These are phyloP conservation scores for Gymnobelideus leadbeateri DNA, from an alignment of 2,113 vertebrate species.

Conservation along the genomic window DNA sequence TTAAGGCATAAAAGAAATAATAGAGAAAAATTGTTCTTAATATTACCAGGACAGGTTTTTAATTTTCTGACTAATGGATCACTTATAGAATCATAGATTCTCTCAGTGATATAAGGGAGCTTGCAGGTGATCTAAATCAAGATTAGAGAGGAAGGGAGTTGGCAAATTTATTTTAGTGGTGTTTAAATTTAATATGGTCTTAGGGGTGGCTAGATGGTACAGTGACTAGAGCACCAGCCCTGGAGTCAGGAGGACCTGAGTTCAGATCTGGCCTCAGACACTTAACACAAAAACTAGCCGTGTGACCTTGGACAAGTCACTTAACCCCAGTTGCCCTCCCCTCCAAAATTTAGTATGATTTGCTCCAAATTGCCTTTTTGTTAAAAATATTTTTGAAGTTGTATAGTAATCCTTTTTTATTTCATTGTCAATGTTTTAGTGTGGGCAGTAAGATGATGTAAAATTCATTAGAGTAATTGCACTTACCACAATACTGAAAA, in stretches of 20 bases:
- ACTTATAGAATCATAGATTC: not conserved
- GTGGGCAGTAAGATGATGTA: not conserved
- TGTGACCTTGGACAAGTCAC: too few species aligned
- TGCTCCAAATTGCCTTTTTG: not conserved
- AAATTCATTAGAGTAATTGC: not conserved
- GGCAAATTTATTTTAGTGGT: not conserved
- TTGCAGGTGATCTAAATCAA: not conserved
- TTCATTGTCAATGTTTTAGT: not conserved
- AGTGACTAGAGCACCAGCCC: too few species aligned
- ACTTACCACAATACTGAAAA: not conserved
- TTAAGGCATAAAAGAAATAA: not conserved
- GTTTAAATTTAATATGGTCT: not conserved
- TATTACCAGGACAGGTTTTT: not conserved
- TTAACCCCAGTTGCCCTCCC: too few species aligned
- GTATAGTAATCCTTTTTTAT: not conserved
- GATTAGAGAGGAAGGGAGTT: not conserved
- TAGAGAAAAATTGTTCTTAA: not conserved
- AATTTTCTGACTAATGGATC: not conserved
- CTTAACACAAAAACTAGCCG: too few species aligned
- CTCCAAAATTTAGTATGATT: not conserved
- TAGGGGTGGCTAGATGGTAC: too few species aligned
- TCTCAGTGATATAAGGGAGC: not conserved
- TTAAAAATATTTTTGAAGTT: not conserved
- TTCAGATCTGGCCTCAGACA: too few species aligned
- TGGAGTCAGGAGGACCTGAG: too few species aligned